Conservation (phyloP, 2,113 vertebrate species). For the Thryonomys swinderianus region DNA sequence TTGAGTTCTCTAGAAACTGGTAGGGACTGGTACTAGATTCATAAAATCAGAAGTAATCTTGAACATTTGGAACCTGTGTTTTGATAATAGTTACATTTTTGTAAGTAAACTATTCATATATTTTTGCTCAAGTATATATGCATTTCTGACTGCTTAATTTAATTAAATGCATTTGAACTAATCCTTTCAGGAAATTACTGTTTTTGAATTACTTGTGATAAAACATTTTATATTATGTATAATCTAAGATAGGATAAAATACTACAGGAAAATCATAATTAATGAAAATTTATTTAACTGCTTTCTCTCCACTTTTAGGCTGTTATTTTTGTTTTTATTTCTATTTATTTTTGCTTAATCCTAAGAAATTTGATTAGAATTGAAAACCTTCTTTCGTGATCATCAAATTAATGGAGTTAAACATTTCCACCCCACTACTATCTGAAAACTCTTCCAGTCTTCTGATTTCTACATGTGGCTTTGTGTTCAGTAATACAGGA, state of each 20-base stretch:
- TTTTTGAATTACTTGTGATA: neutral
- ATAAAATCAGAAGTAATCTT: constrained; percentile 13
- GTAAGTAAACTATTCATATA: neutral
- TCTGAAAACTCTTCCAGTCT: neutral
- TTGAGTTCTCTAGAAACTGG: neutral
- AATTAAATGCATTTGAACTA: constrained; percentile 14
- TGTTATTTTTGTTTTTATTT: constrained; percentile 42
- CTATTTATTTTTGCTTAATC: constrained; percentile 32
- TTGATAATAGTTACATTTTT: neutral
- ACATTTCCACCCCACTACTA: neutral
- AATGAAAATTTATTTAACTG: neutral
- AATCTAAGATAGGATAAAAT: constrained; percentile 26
- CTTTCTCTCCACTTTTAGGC: neutral
- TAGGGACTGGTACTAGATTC: neutral
- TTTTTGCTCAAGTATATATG: neutral
- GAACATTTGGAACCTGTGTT: neutral
- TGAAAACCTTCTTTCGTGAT: neutral
- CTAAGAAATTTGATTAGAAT: neutral
- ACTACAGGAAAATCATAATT: neutral
- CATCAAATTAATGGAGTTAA: neutral
- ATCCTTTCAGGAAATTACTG: neutral
- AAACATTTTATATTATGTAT: neutral
- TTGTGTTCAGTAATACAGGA: neutral
- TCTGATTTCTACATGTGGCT: neutral
- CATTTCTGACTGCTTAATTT: constrained; percentile 6